Percentiles rank a stretch among this genome's conserved stretches.
These are phyloP conservation scores for Bombus impatiens DNA, from an alignment of 1,140 invertebrate species.

Conservation along the genomic window DNA sequence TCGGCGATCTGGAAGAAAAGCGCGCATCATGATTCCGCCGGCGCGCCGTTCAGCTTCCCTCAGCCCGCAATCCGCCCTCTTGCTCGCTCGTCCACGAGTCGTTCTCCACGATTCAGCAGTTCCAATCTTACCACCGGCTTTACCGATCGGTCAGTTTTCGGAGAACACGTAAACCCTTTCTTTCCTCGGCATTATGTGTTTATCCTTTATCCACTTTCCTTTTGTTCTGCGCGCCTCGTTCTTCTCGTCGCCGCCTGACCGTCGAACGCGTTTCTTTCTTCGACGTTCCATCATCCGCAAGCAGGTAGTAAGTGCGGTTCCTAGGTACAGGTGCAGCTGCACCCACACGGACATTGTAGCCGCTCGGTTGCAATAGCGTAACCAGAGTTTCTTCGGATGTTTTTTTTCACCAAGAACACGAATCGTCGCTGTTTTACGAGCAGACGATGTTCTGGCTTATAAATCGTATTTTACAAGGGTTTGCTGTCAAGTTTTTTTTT, in stretches of 20 bases:
- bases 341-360: conserved; percentile 24
- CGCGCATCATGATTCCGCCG: conserved; percentile 34
- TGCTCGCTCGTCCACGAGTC: conserved; percentile 6
- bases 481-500: neutral
- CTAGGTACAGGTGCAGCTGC: conserved; percentile 46
- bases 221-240: conserved; percentile 32
- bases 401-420: neutral
- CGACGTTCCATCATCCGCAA: neutral
- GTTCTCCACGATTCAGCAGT: conserved; percentile 71
- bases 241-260: neutral
- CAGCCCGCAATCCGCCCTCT: neutral
- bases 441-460: neutral
- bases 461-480: neutral
- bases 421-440: conserved; percentile 8
- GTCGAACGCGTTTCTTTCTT: conserved; percentile 10
- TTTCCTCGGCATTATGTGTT: conserved; percentile 73
- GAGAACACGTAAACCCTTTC: conserved; percentile 74
- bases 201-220: conserved; percentile 65
- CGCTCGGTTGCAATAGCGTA: neutral
- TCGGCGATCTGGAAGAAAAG: conserved; percentile 53
- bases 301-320: conserved; percentile 34
- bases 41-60: neutral
- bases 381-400: neutral
- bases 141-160: conserved; percentile 65
- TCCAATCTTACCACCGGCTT: conserved; percentile 58